Evolutionary conservation across 2,113 vertebrate genomes (phyloP), one percentile per base, ranked within the genome.

Genomic region (Periophthalmodon schlosseri): DNA sequence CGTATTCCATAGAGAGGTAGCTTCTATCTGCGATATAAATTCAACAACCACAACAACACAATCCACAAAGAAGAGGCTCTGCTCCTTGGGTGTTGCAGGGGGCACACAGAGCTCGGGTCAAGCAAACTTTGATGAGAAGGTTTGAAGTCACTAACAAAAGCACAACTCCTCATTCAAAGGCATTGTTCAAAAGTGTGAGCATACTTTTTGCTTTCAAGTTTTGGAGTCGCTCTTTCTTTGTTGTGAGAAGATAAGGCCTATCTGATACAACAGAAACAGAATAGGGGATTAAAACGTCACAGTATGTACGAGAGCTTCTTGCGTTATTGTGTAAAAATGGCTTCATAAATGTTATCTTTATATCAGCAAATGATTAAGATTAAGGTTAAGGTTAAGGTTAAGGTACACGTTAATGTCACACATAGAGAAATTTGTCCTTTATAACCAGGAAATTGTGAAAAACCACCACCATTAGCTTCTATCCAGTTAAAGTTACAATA

Each of bases 111-210:
- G 63, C 34, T 44, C 4, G 33, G 63, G 34, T 65, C 63, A 65
- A 21, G 34, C 10, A 65, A 44, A 39, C 63, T 65, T 44, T 39
- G 63, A 65, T 65, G 63, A 65, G n/a, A 65, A 16, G 63, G 63
- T 64, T 64, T 64, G 28, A 64, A 64, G 61, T 64, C 33, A 20
- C 63, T n/a, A 18, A 18, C 61, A 36, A 64, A 64, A 36, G 34
- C 18, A 39, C 63, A 39, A 65, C 18, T 65, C 33, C 63, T 65
- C 63, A 65, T 20, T 65, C 60, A 65, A 65, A 65, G 33, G 20
- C 34, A 39, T 39, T 44, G 34, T 34, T 64, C 58, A 61, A 61
- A 61, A 61, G 58, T 60, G 13, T 63, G 6, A 10, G 28, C 18
- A 34, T 34, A 63, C 60, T 4, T 28, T 20, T 60, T 11, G 6